Percentiles rank a stretch among this genome's conserved stretches.
phyloP scores from a whole-genome alignment of 2,113 vertebrate species.

The Empidonax alnorum region DNA sequence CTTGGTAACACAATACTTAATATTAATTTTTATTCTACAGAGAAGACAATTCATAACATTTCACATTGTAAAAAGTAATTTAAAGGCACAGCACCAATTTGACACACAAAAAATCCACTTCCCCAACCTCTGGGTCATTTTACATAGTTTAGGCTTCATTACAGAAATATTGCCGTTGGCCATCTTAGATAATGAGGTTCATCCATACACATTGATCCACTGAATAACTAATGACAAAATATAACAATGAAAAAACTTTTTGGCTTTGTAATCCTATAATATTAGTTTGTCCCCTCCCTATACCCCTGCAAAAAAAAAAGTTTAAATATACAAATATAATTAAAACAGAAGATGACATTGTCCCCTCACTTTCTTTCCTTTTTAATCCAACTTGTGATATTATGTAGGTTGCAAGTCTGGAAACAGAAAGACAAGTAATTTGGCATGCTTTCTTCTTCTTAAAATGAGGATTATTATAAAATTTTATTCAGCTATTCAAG shows the following conservation, averaged over 20 bases:
- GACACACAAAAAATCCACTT: background rate
- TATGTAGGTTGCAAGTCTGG: background rate
- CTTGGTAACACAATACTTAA: background rate
- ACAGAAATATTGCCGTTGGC: background rate
- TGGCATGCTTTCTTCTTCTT: background rate
- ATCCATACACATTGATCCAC: background rate
- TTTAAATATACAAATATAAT: slow-evolving; percentile 7
- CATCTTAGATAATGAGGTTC: background rate
- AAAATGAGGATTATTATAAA: slow-evolving; percentile 24
- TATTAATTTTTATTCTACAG: background rate
- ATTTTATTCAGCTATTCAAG: slow-evolving; percentile 47
- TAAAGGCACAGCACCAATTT: background rate
- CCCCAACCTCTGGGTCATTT: slow-evolving; percentile 4
- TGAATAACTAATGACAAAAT: background rate
- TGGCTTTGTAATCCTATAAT: background rate
- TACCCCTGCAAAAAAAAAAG: background rate
- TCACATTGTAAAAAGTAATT: background rate
- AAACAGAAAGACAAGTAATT: background rate
- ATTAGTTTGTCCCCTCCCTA: background rate
- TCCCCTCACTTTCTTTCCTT: background rate
- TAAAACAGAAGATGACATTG: background rate
- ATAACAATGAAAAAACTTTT: background rate
- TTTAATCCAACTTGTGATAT: background rate
- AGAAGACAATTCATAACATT: background rate
- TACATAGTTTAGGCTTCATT: background rate